Percentiles rank a stretch among this genome's conserved stretches.
Evolutionary conservation across 1,140 invertebrate genomes (phyloP).

Genomic region (Varroa destructor): DNA sequence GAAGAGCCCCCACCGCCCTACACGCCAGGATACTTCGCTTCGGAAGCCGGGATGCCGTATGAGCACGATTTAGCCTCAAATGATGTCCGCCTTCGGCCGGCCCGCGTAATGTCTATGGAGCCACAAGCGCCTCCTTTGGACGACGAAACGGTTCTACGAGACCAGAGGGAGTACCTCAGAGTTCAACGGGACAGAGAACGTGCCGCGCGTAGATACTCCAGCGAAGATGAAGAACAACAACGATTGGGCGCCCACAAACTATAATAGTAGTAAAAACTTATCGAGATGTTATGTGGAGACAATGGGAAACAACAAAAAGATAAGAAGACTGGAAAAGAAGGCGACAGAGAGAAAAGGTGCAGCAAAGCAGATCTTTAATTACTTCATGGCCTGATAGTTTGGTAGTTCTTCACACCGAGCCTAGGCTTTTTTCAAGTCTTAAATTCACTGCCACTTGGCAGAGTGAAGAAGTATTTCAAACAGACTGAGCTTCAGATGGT

Average conservation of each 20-base stretch:
- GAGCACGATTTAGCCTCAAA: conserved; percentile 31
- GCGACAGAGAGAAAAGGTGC: too few relatives aligned
- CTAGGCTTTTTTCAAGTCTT: too few relatives aligned
- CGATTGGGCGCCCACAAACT: conserved; percentile 24
- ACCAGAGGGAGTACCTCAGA: too few relatives aligned
- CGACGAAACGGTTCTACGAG: not conserved
- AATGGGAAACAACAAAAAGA: too few relatives aligned
- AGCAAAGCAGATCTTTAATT: too few relatives aligned
- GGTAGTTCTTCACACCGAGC: too few relatives aligned
- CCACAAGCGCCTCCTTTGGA: conserved; percentile 5
- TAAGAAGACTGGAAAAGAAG: too few relatives aligned
- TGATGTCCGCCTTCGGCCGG: not conserved
- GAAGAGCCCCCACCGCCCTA: conserved; percentile 36
- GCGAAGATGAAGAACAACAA: conserved; percentile 8
- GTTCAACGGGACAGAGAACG: not conserved
- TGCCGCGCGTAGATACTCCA: not conserved
- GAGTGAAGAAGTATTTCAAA: too few relatives aligned
- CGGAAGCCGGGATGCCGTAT: conserved; percentile 32
- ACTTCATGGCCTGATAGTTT: too few relatives aligned
- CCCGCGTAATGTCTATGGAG: not conserved
- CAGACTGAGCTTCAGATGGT: too few relatives aligned
- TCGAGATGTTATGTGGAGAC: too few relatives aligned
- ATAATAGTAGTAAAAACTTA: not conserved
- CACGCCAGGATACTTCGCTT: conserved; percentile 34
- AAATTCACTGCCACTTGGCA: too few relatives aligned